These are phyloP conservation scores for Parnassius glacialis DNA, from an alignment of 2,888 invertebrate genomes.

Conservation along the genomic window DNA sequence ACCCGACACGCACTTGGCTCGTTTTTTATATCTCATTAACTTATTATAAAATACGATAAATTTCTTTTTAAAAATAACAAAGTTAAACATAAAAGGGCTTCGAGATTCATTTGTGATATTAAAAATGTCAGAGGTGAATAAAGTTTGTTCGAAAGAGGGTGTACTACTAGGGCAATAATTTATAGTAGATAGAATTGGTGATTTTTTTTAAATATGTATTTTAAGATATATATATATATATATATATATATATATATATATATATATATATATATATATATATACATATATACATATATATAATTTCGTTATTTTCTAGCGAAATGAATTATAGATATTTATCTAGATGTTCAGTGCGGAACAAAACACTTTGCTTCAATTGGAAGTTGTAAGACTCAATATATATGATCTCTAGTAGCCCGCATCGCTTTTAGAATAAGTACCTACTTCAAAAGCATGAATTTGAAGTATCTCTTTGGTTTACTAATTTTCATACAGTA, in stretches of 20 bases:
- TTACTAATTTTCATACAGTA: too few relatives aligned
- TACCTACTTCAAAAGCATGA: constrained; percentile 11
- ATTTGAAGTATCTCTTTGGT: not conserved
- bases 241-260: too few relatives aligned
- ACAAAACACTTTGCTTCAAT: constrained; percentile 48
- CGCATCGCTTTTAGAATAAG: constrained; percentile 36
- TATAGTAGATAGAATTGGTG: too few relatives aligned
- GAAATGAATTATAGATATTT: too few relatives aligned
- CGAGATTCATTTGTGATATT: constrained; percentile 7
- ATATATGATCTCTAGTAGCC: constrained; percentile 42
- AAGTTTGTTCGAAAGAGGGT: too few relatives aligned
- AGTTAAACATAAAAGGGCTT: constrained; percentile 1
- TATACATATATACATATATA: too few relatives aligned
- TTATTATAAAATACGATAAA: constrained; percentile 18
- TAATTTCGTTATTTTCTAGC: too few relatives aligned
- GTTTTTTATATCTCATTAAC: not conserved
- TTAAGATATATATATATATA: too few relatives aligned
- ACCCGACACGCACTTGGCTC: too few relatives aligned
- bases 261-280: too few relatives aligned
- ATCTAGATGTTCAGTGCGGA: constrained; percentile 38
- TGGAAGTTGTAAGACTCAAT: constrained; percentile 38
- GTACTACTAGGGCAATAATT: too few relatives aligned
- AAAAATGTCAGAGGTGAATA: not conserved
- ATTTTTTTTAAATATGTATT: too few relatives aligned
- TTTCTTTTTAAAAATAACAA: constrained; percentile 13